Evolutionary conservation across 2,888 invertebrate genomes (phyloP), one percentile per base, ranked within the genome.

Genomic region (Sympetrum striolatum): DNA sequence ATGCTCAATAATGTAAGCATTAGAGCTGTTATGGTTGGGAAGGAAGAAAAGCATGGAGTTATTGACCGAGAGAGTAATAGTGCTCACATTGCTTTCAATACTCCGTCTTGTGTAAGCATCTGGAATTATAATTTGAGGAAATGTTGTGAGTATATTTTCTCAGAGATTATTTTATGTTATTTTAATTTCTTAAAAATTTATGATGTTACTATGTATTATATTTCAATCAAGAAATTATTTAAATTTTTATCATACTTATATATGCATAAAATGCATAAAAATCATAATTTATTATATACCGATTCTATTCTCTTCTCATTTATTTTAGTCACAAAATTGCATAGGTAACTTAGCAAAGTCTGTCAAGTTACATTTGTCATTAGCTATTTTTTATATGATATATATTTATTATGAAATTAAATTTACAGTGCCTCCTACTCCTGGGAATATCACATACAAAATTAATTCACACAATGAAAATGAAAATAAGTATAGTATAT

Each of bases 361-460:
- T 44, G 4, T 44, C 10, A 10, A 6, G 4, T 8, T 8, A 44
- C 44, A 44, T 8, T 44, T 44, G 44, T 44, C 44, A 8, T 8
- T 8, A 44, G 44, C 44, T 10, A 44, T 10, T 44, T 6, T 6
- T 8, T 4, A 44, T 10, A 10, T 6, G 44, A 44, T 44, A 6
- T 44, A 6, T 44, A 44, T 44, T 8, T 10, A 44, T 44, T 8
- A 44, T 44, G 10, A 44, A 44, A 8, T 4, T 10, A 44, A 44
- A 44, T 44, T 37, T 37, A 64, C 86, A 86, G 86, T 37, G 58
- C 86, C 86, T 12, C 86, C 86, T 37, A n/a, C 22, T 64, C 86
- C 86, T 37, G 86, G 64, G n/a, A 86, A 86, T 60, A 39, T 64
- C 35, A 86, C 60, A 6, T 86, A 60, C 64, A 64, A 86, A 60